Evolutionary conservation across 1,140 invertebrate genomes (phyloP), one percentile per base, ranked within the genome.

Genomic region (Caenorhabditis remanei): DNA sequence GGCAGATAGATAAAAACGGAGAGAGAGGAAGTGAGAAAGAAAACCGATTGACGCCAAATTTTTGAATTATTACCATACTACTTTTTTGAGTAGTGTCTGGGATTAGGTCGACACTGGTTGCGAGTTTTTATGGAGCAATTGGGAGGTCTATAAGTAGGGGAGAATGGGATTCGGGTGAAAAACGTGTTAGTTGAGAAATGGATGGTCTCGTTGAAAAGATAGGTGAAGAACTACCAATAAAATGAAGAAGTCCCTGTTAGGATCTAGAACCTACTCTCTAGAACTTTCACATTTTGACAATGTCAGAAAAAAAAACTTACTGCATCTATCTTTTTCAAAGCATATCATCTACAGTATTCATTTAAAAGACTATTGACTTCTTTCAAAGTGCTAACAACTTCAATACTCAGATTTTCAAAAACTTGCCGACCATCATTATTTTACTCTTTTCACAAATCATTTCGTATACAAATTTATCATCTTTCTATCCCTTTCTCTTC

Each of bases 51-150:
- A 71, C 65, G 40, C 65, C 71, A 50, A 79, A 79, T 79, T 79
- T 79, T 79, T 50, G 71, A 79, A 79, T 79, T 79, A 79, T 79
- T 79, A 50, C 71, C 71, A 50, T 79, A 79, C 71, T 79, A 79
- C 46, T 79, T 79, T 61, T 79, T 79, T 79, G 71, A 50, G 71
- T 79, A 50, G n/a, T 50, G 71, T 50, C 71, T 79, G 71, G 71
- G 71, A 79, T 79, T 79, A 79, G 8, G 21, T 13, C 67, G 21
- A 79, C 71, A 79, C 71, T 41, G 14, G 71, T 79, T 79, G 13
- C n/a, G 19, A 50, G 46, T 79, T 79, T 79, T 50, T 79, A 79
- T 79, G 40, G 46, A 48, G 19, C 71, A 79, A 79, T 79, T 79
- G 71, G 71, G 46, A 50, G 71, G 71, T 79, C 46, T 50, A 50